Base-by-base conservation (phyloP, 2,797 vertebrate species). In the Crenichthys baileyi region DNA sequence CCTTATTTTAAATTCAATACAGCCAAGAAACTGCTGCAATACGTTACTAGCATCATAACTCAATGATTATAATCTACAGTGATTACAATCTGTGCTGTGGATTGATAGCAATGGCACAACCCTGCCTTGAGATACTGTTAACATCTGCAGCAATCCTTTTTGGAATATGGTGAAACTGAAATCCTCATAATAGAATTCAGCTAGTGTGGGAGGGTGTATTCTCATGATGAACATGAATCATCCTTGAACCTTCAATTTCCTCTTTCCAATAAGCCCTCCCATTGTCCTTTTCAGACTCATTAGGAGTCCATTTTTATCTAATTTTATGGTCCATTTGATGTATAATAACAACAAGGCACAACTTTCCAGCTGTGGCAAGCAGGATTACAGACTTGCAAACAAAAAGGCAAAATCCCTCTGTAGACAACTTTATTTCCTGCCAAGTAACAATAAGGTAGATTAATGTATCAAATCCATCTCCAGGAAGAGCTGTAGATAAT, bases 11-110 rank as follows among this genome's bases (percentile, higher is more conserved):
- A 83, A 85, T 29, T 5, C 55, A 82, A 78, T 79, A 73, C 74
- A 80, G 81, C 63, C 76, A 16, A 20, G 79, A 70, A 31, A 85
- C 56, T 76, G 83, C 83, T 78, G 74, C 75, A 83, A 79, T 71
- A 83, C 75, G 83, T 76, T 72, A 75, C 46, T 77, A 76, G 70
- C 24, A 71, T 82, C 87, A 87, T 88, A 79, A 85, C 65, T 86
- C 74, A 20, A 78, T 85, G 82, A 89, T 88, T 88, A 82, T 76
- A 83, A 90, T 91, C 76, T 89, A 61, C 51, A 68, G 75, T 85
- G 84, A 90, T 86, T 88, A 79, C 74, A 85, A 88, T 91, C 75
- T 86, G 74, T 39, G 63, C 41, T 63, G 68, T 72, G 76, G 60
- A 68, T 78, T 48, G 79, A 48, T 60, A 78, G 65, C 15, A 71